Conservation (phyloP, 1,140 invertebrate species). For the Conus betulinus region DNA sequence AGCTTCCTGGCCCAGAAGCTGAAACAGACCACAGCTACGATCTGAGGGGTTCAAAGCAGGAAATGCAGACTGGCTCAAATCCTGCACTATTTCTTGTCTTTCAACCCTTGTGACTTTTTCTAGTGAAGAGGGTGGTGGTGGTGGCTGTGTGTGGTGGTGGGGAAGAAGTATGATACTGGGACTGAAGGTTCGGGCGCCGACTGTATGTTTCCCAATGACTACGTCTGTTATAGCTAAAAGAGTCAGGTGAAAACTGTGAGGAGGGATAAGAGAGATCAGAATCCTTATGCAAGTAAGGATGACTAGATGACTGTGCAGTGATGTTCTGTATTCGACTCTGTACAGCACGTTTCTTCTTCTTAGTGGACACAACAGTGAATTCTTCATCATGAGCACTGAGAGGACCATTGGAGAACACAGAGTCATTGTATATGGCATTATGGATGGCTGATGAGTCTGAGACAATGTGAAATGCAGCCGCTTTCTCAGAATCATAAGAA, state of each 20-base stretch:
- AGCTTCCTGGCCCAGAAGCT: slow-evolving; percentile 49
- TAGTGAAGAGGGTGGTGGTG: slow-evolving; percentile 25
- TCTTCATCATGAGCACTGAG: not conserved
- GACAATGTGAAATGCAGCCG: not conserved
- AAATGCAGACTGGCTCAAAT: slow-evolving; percentile 69
- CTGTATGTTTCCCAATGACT: not conserved
- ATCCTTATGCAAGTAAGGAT: not conserved
- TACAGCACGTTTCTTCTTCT: not conserved
- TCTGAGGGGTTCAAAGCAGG: slow-evolving; percentile 54
- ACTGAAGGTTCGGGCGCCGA: slow-evolving; percentile 23
- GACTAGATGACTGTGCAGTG: not conserved
- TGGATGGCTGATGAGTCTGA: not conserved
- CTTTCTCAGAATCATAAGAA: slow-evolving; percentile 6
- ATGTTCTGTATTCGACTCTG: not conserved
- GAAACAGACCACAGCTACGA: slow-evolving; percentile 28
- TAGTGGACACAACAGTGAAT: not conserved
- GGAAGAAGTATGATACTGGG: slow-evolving; percentile 42
- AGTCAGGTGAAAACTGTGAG: not conserved
- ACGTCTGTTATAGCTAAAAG: slow-evolving; percentile 19
- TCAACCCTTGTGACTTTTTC: slow-evolving; percentile 15
- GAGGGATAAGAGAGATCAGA: not conserved
- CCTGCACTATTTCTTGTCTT: slow-evolving; percentile 45
- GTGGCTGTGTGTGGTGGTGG: slow-evolving; percentile 50
- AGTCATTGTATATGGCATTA: not conserved
- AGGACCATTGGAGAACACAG: not conserved